Base-by-base conservation (phyloP, 2,797 vertebrate genomes). In the Enteromius afrohamiltoni region DNA sequence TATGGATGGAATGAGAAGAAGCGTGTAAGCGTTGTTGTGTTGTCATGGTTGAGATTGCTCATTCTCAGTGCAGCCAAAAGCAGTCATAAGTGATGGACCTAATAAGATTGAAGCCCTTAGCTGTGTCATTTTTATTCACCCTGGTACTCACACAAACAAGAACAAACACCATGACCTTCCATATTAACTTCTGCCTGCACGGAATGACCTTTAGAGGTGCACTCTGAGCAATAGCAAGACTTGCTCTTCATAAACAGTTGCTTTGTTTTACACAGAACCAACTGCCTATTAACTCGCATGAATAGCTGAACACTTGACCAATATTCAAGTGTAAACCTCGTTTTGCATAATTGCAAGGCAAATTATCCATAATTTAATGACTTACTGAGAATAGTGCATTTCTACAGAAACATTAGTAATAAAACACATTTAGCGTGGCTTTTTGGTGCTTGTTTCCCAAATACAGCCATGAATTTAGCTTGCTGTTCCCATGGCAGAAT, bases 1-100 rank as follows among this genome's bases (percentile, higher is more conserved):
- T 90, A 89, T 91, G 88, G 88, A 86, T 82, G 85, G 77, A 77
- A 81, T 71, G 82, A 87, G 71, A 70, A 89, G 88, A 87, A 34
- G 34, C 34, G 70, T 89, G 90, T 90, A 89, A 91, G 91, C 89
- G 87, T 87, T 92, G 89, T 90, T 90, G 84, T 90, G 89, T 90
- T 91, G 87, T 90, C 89, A 91, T 83, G 88, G 89, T 85, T 89
- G 86, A 87, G 85, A 81, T 90, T 85, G 74, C 79, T 85, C 84
- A 88, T 85, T 89, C 89, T 89, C 81, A 65, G 3, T 31, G 89
- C 23, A 71, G 85, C 6, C 42, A 82, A 73, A 53, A 42, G 82
- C 89, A 85, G 89, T 88, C 89, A 80, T 65, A 73, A 75, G 40
- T 62, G 45, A 87, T 80, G 60, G 87, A 78, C 69, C 73, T 88